A percentile compares a stretch with the other conserved stretches of the same genome.
Evolutionary conservation across 2,888 invertebrate genomes (phyloP).

Genomic region (Neoitamus cyanurus): DNA sequence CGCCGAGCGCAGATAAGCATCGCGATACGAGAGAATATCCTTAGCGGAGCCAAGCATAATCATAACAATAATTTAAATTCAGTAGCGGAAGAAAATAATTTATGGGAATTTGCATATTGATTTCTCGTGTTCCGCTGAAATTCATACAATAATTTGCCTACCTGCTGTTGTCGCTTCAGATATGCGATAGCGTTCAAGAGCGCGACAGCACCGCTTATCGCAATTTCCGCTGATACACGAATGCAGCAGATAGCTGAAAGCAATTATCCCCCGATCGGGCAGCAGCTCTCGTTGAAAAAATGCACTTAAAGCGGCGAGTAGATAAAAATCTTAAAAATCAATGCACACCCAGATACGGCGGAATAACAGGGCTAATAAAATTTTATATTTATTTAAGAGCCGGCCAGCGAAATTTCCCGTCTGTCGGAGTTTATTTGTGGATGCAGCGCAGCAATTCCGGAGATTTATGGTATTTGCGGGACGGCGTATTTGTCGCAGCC

Average conservation of each 20-base stretch:
- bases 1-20: neutral
- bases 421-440: constrained; percentile 14
- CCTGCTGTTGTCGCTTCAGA: neutral
- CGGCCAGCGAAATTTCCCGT: constrained; percentile 14
- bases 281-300: neutral
- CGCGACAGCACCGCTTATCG: neutral
- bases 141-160: neutral
- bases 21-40: neutral
- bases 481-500: neutral
- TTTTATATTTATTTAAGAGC: constrained; percentile 40
- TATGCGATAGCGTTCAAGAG: neutral
- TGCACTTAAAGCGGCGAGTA: neutral
- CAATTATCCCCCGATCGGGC: neutral
- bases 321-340: constrained; percentile 39
- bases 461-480: constrained; percentile 18
- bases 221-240: neutral
- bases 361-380: constrained; percentile 31
- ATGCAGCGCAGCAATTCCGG: constrained; percentile 4
- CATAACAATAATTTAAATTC: neutral
- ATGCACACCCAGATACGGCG: constrained; percentile 3
- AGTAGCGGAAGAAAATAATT: neutral
- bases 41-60: neutral
- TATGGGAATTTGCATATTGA: neutral
- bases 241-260: neutral
- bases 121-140: neutral